Evolutionary conservation across 2,888 invertebrate species (phyloP), one percentile per base, ranked within the genome.

Genomic region (Bimastos eiseni): DNA sequence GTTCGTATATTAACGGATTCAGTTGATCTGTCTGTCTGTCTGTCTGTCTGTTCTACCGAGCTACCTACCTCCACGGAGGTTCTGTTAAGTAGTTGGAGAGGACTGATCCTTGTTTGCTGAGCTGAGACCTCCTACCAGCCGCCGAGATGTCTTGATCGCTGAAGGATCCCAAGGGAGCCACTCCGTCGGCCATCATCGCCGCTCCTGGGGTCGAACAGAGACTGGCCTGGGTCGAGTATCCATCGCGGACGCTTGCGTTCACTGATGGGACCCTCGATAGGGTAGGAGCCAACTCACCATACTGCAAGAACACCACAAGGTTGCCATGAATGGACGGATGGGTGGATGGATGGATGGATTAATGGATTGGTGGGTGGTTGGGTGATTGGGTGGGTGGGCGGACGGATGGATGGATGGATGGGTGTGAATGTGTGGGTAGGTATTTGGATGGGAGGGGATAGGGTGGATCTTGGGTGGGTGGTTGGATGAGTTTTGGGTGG

Each of bases 81-180:
- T 92, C 93, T 83, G 93, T 89, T 84, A 93, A 91, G 91, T 93
- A 93, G 89, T 92, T 92, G 13, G 93, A 93, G 90, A 93, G 84
- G 44, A 93, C 90, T n/a, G 93, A 93, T 17, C 93, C 93, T 90
- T 93, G 92, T 70, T 92, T 92, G 44, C 44, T 19, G 34, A 92
- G 92, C 91, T 91, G 90, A 11, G 38, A 34, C 34, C 90, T 70
- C 15, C 88, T 88, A 21, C 34, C 21, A 33, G 36, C 37, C 36
- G 86, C 86, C 36, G 36, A 13, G 70, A 70, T 30, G 86, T 86
- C 86, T 17, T 86, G 86, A 5, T 86, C 86, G 86, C 15, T 86
- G 15, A 17, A 86, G 86, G 36, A n/a, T 21, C 86, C 86, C 70
- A 21, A 88, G 8, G 33, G 88, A 33, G 86, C 84, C 38, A 38